These are phyloP conservation scores for Silurus meridionalis DNA, from an alignment of 2,113 vertebrate species.

Conservation along the genomic window DNA sequence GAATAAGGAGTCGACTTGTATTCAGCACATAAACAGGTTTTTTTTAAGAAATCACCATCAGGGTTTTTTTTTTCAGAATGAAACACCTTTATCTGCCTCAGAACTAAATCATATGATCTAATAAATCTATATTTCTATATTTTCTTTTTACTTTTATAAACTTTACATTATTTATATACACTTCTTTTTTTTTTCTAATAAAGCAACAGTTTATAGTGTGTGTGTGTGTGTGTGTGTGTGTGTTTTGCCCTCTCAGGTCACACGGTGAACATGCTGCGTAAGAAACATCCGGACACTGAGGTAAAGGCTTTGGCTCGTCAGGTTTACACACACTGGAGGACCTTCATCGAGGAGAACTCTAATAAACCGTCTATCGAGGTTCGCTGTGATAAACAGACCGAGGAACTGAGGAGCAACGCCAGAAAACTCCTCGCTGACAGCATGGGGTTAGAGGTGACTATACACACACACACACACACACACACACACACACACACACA, in stretches of 20 bases:
- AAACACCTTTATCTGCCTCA: no score
- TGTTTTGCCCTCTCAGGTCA: slow-evolving; percentile 73
- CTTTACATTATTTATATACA: no score
- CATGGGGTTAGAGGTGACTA: slow-evolving; percentile 82
- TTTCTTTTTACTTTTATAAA: no score
- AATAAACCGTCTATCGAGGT: slow-evolving; percentile 89
- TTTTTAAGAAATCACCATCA: no score
- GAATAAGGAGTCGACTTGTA: no score
- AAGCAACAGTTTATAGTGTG: background rate
- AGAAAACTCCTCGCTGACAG: slow-evolving; percentile 83
- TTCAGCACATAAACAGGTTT: no score
- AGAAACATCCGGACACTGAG: slow-evolving; percentile 75
- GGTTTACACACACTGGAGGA: slow-evolving; percentile 83
- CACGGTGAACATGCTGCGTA: slow-evolving; percentile 83
- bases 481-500: no score
- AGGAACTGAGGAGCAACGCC: slow-evolving; percentile 83
- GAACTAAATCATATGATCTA: no score
- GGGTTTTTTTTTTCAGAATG: no score
- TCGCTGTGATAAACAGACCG: slow-evolving; percentile 82
- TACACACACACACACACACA: no score
- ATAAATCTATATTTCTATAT: no score
- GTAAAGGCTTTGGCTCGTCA: slow-evolving; percentile 80
- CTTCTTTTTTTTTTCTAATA: no score
- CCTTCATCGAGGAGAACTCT: slow-evolving; percentile 80
- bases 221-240: background rate